Evolutionary conservation across 2,113 vertebrate species (phyloP), one percentile per base, ranked within the genome.

Genomic region (Periophthalmodon schlosseri): DNA sequence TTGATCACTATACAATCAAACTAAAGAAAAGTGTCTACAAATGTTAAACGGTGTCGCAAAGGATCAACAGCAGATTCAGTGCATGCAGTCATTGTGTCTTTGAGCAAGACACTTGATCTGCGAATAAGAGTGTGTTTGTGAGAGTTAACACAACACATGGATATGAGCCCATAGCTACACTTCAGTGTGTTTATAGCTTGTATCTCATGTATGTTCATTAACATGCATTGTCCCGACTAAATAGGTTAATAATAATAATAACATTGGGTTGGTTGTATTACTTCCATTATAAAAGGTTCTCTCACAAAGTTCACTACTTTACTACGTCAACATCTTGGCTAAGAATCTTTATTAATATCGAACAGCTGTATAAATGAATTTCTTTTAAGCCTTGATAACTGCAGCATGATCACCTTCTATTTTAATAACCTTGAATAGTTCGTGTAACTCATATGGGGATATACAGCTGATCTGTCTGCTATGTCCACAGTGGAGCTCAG

Each of bases 381-480:
- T 34, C 52, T 20, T 56, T 83, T 56, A 13, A 72, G 72, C 58
- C 1, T 14, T 70, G 18, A 70, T 56, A 28, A 56, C 67, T 46
- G 28, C 8, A 44, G 23, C 33, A 60, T 39, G 36, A 68, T 57
- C 79, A 70, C 70, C 20, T 72, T 64, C 72, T 36, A 36, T 14
- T 28, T 28, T 65, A 64, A 47, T 20, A 69, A 74, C 69, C 24
- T 76, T 23, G 21, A 85, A 67, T 7, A 23, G 16, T 21, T 52
- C 18, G 44, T 16, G 56, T 71, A 23, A 71, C 50, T 79, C 69
- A 76, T 52, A 67, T 75, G 75, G 73, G 76, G 72, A 68, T 71
- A 47, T 70, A 36, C 39, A 58, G 74, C 44, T 79, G 81, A 81
- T 83, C 72, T 70, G 52, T 28, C 64, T 64, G 66, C 79, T 79